These are phyloP conservation scores for Paramormyrops hopkinsi DNA, from an alignment of 2,797 vertebrate species.

Conservation along the genomic window DNA sequence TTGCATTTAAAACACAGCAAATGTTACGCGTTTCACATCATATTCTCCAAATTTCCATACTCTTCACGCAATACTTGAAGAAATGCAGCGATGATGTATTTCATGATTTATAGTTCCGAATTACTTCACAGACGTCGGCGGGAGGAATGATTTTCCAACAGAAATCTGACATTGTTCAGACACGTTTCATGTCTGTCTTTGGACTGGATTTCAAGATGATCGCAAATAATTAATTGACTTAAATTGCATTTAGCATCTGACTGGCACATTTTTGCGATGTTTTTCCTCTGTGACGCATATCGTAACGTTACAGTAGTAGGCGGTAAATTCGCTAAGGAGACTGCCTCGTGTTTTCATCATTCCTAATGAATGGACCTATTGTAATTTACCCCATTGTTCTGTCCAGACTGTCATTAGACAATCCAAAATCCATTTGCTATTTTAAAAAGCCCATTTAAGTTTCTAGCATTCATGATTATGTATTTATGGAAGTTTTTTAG, in stretches of 20 bases:
- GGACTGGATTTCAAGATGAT: neutral
- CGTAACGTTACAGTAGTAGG: neutral
- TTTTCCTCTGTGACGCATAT: neutral
- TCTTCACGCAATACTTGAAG: neutral
- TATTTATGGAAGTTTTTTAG: neutral
- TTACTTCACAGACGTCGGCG: neutral
- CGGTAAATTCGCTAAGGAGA: neutral
- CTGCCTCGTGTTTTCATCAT: neutral
- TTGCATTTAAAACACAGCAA: neutral
- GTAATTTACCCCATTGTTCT: neutral
- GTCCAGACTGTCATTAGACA: neutral
- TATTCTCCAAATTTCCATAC: neutral
- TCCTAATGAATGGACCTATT: slow-evolving; percentile 12
- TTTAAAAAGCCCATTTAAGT: slow-evolving; percentile 15
- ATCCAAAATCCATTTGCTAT: slow-evolving; percentile 3
- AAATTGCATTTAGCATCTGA: neutral
- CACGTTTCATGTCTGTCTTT: neutral
- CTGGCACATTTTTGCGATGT: neutral
- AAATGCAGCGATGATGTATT: neutral
- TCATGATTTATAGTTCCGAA: neutral
- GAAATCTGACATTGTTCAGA: neutral
- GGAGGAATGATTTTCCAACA: neutral
- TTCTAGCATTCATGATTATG: neutral
- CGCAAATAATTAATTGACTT: neutral
- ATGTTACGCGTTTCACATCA: neutral